Percentiles rank a stretch among this genome's conserved stretches.
Evolutionary conservation across 2,888 invertebrate species (phyloP).

Genomic region (Thysanoteuthis rhombus): DNA sequence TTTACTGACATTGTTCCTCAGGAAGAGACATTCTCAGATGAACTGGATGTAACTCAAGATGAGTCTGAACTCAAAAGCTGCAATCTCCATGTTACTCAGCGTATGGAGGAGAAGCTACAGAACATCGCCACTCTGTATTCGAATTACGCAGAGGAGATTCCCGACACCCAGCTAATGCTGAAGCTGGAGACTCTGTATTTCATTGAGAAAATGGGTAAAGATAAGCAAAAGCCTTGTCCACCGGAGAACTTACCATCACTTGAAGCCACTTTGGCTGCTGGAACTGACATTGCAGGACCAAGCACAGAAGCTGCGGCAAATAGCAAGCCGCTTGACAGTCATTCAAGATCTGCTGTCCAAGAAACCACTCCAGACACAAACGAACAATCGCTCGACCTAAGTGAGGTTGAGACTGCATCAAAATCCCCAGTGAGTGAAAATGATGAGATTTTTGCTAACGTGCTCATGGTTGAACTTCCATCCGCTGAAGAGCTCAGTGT

Average conservation of each 20-base stretch:
- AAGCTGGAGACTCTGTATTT: conserved; percentile 28
- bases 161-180: conserved; percentile 15
- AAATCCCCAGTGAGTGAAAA: conserved; percentile 1
- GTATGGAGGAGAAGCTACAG: conserved; percentile 17
- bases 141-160: conserved; percentile 14
- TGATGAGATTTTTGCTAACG: conserved; percentile 30
- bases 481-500: not conserved
- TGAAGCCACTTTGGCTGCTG: not conserved
- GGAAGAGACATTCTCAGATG: not conserved
- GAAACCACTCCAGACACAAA: not conserved
- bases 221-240: not conserved
- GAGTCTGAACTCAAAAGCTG: not conserved
- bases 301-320: not conserved
- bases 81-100: not conserved
- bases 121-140: conserved; percentile 17
- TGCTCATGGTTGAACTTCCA: conserved; percentile 25
- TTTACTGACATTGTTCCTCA: not conserved
- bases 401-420: not conserved
- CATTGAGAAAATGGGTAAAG: conserved; percentile 1
- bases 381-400: not conserved
- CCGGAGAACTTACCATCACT: conserved; percentile 21
- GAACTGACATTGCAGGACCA: not conserved
- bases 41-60: not conserved
- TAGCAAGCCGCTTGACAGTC: not conserved
- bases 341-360: not conserved